Evolutionary conservation across 2,113 vertebrate species (phyloP).

Genomic region (Nothoprocta pentlandii): DNA sequence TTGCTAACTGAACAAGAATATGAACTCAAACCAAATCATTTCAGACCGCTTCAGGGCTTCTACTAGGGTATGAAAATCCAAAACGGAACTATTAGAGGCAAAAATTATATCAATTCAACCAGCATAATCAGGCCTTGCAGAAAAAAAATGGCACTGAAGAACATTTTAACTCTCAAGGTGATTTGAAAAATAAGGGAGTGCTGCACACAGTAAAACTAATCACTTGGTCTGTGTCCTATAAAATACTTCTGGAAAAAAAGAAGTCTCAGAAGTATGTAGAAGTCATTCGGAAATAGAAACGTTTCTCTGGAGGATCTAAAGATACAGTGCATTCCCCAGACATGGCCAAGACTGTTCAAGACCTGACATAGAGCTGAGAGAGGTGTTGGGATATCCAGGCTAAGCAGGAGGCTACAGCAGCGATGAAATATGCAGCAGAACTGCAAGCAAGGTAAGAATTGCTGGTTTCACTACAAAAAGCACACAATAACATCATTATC

Average conservation of each 20-base stretch:
- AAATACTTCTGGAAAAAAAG: background rate
- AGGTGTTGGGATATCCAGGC: background rate
- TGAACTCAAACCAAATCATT: background rate
- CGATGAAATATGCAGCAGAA: background rate
- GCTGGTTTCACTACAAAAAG: background rate
- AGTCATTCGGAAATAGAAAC: background rate
- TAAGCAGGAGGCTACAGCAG: background rate
- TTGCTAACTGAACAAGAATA: background rate
- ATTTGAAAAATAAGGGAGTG: constrained; percentile 28
- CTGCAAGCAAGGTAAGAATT: background rate
- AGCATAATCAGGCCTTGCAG: background rate
- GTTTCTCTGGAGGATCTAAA: background rate
- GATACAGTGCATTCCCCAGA: background rate
- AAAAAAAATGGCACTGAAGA: background rate
- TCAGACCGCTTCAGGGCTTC: background rate
- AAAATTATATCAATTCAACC: background rate
- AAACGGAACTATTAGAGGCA: background rate
- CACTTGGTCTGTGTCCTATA: background rate
- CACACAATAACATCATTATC: background rate
- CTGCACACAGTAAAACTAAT: background rate
- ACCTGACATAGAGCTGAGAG: background rate
- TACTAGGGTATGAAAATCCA: background rate
- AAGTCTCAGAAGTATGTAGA: background rate
- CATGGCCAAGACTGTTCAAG: background rate
- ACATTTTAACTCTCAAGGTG: background rate